Conservation (phyloP, 2,888 invertebrate genomes). For the Cryptus armator region DNA sequence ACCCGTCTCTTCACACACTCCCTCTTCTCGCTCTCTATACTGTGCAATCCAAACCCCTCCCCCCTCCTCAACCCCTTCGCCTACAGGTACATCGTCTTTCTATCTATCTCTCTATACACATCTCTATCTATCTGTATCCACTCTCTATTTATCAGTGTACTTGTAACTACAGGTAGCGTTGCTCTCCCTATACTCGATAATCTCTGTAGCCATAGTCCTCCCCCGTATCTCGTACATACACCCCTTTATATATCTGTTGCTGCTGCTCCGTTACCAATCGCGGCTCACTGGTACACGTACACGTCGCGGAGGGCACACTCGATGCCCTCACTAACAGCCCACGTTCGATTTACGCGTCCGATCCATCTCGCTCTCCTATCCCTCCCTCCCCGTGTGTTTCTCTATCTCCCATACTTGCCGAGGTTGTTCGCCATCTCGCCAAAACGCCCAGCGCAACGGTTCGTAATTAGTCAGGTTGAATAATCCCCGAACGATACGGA, state of each 20-base stretch:
- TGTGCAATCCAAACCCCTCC: not conserved
- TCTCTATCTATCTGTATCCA: not conserved
- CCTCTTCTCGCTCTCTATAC: conserved; percentile 18
- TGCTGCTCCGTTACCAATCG: conserved; percentile 37
- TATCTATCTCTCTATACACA: not conserved
- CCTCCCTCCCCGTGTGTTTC: not conserved
- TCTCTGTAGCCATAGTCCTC: conserved; percentile 28
- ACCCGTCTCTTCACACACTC: conserved; percentile 59
- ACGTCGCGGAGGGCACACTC: conserved; percentile 28
- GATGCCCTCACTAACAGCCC: conserved; percentile 12
- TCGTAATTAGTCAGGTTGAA: conserved; percentile 54
- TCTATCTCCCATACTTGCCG: not conserved
- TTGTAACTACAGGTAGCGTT: not conserved
- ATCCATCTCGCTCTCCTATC: not conserved
- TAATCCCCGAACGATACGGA: conserved; percentile 18
- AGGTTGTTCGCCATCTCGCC: not conserved
- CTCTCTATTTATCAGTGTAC: conserved; percentile 7
- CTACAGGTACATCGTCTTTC: conserved; percentile 18
- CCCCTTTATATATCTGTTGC: conserved; percentile 13
- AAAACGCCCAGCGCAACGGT: not conserved
- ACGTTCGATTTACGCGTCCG: conserved; percentile 45
- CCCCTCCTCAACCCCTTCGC: not conserved
- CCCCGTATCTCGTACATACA: not conserved
- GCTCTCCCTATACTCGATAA: conserved; percentile 48
- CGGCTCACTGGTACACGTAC: not conserved